A percentile compares a stretch with the other conserved stretches of the same genome.
These are phyloP conservation scores for Ligdia adustata DNA, from an alignment of 2,888 invertebrate genomes.

Conservation along the genomic window DNA sequence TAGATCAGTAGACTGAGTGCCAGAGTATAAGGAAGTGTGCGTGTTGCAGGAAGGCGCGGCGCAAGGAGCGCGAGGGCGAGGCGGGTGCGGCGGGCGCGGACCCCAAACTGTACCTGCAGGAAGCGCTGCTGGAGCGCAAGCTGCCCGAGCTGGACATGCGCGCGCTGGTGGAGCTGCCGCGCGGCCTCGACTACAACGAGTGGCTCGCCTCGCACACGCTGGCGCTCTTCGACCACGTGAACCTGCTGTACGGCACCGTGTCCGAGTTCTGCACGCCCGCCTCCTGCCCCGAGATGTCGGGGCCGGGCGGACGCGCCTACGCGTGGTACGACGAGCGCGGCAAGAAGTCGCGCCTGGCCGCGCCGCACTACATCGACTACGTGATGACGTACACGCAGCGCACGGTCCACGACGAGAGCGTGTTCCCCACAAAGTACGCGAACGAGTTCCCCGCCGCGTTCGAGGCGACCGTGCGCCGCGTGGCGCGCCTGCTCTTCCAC, in stretches of 20 bases:
- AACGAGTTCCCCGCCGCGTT: slow-evolving; percentile 97
- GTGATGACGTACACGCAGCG: slow-evolving; percentile 99
- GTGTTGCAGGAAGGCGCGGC: slow-evolving; percentile 95
- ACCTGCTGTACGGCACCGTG: slow-evolving; percentile 98
- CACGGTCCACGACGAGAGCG: slow-evolving; percentile 97
- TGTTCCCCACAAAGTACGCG: slow-evolving; percentile 99
- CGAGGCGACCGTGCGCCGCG: slow-evolving; percentile 97
- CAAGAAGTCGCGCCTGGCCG: slow-evolving; percentile 98
- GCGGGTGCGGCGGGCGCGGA: slow-evolving; percentile 85
- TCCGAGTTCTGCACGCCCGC: slow-evolving; percentile 99
- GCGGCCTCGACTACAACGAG: slow-evolving; percentile 98
- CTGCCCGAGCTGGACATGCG: slow-evolving; percentile 97
- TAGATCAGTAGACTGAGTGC: no score
- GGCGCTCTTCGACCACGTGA: slow-evolving; percentile 99
- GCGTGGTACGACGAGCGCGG: slow-evolving; percentile 99
- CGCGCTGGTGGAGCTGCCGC: slow-evolving; percentile 96
- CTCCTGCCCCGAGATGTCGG: slow-evolving; percentile 98
- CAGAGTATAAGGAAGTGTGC: not conserved
- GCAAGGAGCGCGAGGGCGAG: slow-evolving; percentile 96
- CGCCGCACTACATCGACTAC: slow-evolving; percentile 99
- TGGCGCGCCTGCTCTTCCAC: slow-evolving; percentile 97
- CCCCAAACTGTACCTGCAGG: slow-evolving; percentile 97
- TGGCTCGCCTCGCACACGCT: slow-evolving; percentile 99
- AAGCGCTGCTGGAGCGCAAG: slow-evolving; percentile 96
- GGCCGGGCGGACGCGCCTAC: slow-evolving; percentile 98